Conservation (phyloP, 2,797 vertebrate genomes). For the Dicrostonyx torquatus region DNA sequence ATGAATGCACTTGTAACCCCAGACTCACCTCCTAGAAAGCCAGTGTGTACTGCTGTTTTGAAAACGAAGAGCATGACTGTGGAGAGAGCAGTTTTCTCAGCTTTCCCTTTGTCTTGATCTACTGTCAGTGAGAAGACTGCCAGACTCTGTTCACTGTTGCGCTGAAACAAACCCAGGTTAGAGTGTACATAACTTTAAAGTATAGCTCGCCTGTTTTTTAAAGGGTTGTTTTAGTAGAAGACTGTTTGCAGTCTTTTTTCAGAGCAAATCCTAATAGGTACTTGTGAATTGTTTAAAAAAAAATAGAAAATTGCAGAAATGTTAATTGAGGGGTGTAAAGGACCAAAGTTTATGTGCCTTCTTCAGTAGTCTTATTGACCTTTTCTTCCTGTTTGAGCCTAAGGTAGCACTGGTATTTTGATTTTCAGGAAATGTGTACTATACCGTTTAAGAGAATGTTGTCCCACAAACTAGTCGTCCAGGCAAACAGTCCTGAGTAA, state of each 20-base stretch:
- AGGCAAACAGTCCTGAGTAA: conserved; percentile 72
- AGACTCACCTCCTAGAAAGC: conserved; percentile 53
- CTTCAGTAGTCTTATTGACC: conserved; percentile 85
- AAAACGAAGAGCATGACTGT: conserved; percentile 63
- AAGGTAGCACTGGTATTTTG: conserved; percentile 75
- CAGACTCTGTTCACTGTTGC: conserved; percentile 78
- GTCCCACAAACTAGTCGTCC: conserved; percentile 63
- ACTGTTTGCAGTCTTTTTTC: conserved; percentile 77
- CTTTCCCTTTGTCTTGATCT: conserved; percentile 76
- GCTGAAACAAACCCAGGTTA: conserved; percentile 68
- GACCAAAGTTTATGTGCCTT: conserved; percentile 94
- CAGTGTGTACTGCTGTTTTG: conserved; percentile 78
- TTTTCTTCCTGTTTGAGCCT: conserved; percentile 83
- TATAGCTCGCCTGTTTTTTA: conserved; percentile 74
- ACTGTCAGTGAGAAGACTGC: conserved; percentile 82
- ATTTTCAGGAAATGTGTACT: conserved; percentile 78
- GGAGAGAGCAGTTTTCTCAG: conserved; percentile 79
- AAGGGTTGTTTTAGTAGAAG: conserved; percentile 75
- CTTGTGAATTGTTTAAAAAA: conserved; percentile 76
- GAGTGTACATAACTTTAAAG: conserved; percentile 74
- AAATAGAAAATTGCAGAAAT: conserved; percentile 72
- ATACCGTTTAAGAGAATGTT: conserved; percentile 75
- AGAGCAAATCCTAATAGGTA: conserved; percentile 78
- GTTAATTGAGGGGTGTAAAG: conserved; percentile 77
- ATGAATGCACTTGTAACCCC: conserved; percentile 26